Percentiles rank a stretch among this genome's conserved stretches.
Conservation (phyloP, 2,797 vertebrate species). For the Eulemur rubriventer region DNA sequence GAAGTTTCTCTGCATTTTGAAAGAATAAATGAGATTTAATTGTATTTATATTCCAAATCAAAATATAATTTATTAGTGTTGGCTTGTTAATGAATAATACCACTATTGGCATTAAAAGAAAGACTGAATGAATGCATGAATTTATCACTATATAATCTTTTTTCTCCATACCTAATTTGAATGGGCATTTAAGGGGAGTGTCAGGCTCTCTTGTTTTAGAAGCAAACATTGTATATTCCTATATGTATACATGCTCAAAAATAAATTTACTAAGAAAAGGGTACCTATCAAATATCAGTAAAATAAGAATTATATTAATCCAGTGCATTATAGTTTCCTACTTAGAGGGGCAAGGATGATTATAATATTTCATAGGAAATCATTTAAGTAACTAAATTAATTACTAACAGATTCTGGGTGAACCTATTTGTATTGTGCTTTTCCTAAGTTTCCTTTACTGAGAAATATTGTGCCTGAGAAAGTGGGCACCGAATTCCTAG, state of each 20-base stretch:
- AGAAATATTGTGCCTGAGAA: not conserved
- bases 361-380: not conserved
- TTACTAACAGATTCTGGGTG: not conserved
- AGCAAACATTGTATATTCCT: not conserved
- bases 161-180: not conserved
- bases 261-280: not conserved
- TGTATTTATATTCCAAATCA: not conserved
- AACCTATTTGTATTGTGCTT: not conserved
- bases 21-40: conserved; percentile 19
- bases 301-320: not conserved
- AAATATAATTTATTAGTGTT: not conserved
- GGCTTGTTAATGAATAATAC: not conserved
- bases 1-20: not conserved
- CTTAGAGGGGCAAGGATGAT: not conserved
- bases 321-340: not conserved
- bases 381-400: not conserved
- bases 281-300: not conserved
- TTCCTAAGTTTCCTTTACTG: not conserved
- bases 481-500: not conserved
- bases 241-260: not conserved
- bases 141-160: not conserved
- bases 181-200: not conserved
- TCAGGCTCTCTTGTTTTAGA: not conserved
- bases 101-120: not conserved
- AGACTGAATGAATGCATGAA: not conserved